Conservation (phyloP, 92 coral and sea anemone species). For the Montipora capitata region DNA sequence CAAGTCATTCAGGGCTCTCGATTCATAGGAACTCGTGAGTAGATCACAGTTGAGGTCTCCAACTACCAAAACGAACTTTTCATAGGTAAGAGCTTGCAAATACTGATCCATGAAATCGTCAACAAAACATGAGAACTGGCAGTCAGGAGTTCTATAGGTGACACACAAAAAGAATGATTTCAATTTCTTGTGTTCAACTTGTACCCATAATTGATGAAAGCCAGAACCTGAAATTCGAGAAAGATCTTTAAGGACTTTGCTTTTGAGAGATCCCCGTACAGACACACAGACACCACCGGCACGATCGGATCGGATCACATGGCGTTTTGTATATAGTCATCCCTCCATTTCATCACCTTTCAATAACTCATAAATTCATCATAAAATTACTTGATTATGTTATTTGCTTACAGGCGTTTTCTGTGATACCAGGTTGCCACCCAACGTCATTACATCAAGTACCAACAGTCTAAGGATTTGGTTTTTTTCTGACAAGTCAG, state of each 20-base stretch:
- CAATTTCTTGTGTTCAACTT: constrained; percentile 60
- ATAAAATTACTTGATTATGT: background rate
- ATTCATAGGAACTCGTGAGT: constrained; percentile 39
- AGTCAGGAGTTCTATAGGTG: constrained; percentile 46
- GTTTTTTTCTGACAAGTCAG: constrained; percentile 84
- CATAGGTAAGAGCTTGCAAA: constrained; percentile 48
- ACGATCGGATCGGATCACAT: too few relatives aligned
- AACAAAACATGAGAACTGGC: constrained; percentile 13
- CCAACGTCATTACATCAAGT: constrained; percentile 82
- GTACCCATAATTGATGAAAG: constrained; percentile 59
- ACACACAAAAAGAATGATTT: constrained; percentile 53
- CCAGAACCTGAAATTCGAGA: constrained; percentile 46
- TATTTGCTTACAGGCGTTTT: constrained; percentile 68
- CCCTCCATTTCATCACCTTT: too few relatives aligned
- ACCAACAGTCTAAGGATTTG: constrained; percentile 85
- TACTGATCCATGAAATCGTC: constrained; percentile 46
- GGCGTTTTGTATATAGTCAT: too few relatives aligned
- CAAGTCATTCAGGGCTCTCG: constrained; percentile 42
- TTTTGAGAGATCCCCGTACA: constrained; percentile 18
- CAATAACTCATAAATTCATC: background rate
- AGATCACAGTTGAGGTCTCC: constrained; percentile 60
- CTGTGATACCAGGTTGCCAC: constrained; percentile 77
- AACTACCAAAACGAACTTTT: constrained; percentile 39
- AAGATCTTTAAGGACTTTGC: constrained; percentile 52
- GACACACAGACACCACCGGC: too few relatives aligned